Evolutionary conservation across 2,888 invertebrate genomes (phyloP).

Genomic region (Cylloceria caligata): DNA sequence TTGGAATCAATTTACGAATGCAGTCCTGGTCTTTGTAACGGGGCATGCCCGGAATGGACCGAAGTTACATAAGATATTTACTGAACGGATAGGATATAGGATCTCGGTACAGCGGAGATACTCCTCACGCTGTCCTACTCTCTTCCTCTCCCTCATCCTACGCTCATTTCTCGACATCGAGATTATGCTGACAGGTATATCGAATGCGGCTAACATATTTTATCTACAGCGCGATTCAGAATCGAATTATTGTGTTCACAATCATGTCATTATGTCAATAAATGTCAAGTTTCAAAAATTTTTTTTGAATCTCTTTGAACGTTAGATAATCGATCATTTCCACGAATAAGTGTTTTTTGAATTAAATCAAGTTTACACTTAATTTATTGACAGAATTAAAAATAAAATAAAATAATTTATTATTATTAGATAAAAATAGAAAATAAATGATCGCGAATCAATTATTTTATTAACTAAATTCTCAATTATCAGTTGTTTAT

Average conservation of each 20-base stretch:
- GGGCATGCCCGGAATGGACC: slow-evolving; percentile 54
- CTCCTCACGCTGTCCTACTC: slow-evolving; percentile 32
- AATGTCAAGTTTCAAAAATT: not conserved
- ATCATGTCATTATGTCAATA: slow-evolving; percentile 21
- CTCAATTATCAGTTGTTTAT: not conserved
- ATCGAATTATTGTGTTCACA: slow-evolving; percentile 26
- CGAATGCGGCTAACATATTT: slow-evolving; percentile 33
- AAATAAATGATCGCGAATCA: not conserved
- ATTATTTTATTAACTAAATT: not conserved
- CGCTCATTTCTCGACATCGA: slow-evolving; percentile 56
- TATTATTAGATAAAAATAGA: not conserved
- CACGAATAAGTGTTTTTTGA: too few species aligned
- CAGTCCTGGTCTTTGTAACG: slow-evolving; percentile 26
- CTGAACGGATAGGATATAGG: slow-evolving; percentile 48
- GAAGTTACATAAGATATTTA: slow-evolving; percentile 58
- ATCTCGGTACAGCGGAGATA: slow-evolving; percentile 29
- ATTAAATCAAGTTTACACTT: not conserved
- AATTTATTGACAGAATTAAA: not conserved
- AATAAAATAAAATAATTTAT: not conserved
- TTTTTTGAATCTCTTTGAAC: too few species aligned
- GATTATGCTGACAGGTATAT: slow-evolving; percentile 60
- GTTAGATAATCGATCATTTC: too few species aligned
- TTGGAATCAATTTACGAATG: slow-evolving; percentile 54
- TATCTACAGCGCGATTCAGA: slow-evolving; percentile 56
- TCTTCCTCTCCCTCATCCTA: slow-evolving; percentile 43